These are phyloP conservation scores for Ophonus ardosiacus DNA, from an alignment of 2,888 invertebrate genomes.

Conservation along the genomic window DNA sequence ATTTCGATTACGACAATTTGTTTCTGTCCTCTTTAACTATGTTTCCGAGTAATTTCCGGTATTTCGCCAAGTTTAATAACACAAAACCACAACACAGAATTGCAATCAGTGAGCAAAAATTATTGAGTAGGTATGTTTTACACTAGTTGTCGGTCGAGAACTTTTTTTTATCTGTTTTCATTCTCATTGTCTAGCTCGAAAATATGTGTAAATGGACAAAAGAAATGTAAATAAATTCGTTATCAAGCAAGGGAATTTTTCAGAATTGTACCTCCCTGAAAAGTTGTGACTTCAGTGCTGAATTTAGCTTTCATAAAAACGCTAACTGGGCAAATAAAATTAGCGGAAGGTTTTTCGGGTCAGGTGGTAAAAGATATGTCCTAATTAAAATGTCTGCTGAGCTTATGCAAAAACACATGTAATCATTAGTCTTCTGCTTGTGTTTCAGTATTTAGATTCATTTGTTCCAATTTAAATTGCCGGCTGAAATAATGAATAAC, in stretches of 20 bases:
- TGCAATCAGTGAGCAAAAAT: too few relatives aligned
- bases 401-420: constrained; percentile 7
- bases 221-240: not conserved
- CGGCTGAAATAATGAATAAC: not conserved
- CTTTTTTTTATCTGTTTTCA: not conserved
- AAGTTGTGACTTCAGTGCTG: not conserved
- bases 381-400: constrained; percentile 3
- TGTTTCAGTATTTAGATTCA: not conserved
- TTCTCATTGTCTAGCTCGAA: not conserved
- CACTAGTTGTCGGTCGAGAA: too few relatives aligned
- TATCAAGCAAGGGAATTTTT: not conserved
- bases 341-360: not conserved
- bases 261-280: not conserved
- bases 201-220: not conserved
- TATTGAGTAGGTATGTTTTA: too few relatives aligned
- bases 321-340: constrained; percentile 16
- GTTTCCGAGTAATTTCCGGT: too few relatives aligned
- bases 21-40: too few relatives aligned
- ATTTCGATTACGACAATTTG: too few relatives aligned
- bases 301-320: not conserved
- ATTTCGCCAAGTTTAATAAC: too few relatives aligned
- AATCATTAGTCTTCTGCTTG: not conserved
- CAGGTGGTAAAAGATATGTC: constrained; percentile 13
- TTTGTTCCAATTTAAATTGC: not conserved
- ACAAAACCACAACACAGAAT: too few relatives aligned